Percentiles rank a stretch among this genome's conserved stretches.
Evolutionary conservation across 2,888 invertebrate genomes (phyloP).

Genomic region (Protula sp.): DNA sequence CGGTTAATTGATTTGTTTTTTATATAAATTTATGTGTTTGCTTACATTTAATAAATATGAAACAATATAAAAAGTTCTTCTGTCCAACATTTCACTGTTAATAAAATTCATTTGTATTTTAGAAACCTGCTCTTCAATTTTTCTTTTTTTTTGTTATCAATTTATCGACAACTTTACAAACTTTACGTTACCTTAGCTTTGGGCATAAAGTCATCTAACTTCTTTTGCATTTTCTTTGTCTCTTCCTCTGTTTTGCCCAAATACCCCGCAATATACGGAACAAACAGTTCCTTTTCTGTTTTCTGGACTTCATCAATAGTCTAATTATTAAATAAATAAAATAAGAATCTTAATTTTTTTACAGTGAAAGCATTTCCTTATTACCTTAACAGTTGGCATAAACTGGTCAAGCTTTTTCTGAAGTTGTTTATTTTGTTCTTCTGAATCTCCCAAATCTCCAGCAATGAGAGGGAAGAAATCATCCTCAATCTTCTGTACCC

Average conservation of each 20-base stretch:
- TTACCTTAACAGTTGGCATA: constrained; percentile 48
- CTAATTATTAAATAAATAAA: too few relatives aligned
- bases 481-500: constrained; percentile 61
- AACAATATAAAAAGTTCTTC: neutral
- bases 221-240: constrained; percentile 36
- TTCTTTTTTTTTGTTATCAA: too few relatives aligned
- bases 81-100: neutral
- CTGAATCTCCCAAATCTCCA: constrained; percentile 61
- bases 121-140: too few relatives aligned
- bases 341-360: too few relatives aligned
- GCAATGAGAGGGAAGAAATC: constrained; percentile 73
- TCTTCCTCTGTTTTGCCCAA: constrained; percentile 37
- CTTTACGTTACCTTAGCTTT: constrained; percentile 39
- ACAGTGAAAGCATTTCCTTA: too few relatives aligned
- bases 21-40: too few relatives aligned
- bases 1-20: too few relatives aligned
- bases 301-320: constrained; percentile 45
- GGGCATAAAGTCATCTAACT: constrained; percentile 39
- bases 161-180: too few relatives aligned
- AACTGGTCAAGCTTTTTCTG: constrained; percentile 48
- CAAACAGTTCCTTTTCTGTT: constrained; percentile 43
- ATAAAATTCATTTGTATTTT: too few relatives aligned
- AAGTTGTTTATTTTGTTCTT: constrained; percentile 39
- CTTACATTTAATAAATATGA: too few relatives aligned
- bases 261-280: constrained; percentile 42